Conservation (phyloP, 1,140 invertebrate genomes). For the Cydia splendana region DNA sequence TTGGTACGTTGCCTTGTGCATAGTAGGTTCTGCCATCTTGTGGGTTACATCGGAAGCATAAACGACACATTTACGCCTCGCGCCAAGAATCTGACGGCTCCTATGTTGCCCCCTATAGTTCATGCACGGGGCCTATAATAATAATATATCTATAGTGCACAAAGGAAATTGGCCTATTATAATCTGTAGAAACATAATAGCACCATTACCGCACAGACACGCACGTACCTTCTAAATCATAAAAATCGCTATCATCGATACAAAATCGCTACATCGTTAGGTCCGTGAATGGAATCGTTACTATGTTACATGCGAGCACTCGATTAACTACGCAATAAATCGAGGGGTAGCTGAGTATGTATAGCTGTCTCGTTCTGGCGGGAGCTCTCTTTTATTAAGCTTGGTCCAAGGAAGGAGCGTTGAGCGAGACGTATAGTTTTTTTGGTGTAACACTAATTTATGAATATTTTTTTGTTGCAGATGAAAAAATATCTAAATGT, state of each 20-base stretch:
- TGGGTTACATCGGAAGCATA: no score
- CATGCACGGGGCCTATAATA: no score
- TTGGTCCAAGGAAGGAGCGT: constrained; percentile 42
- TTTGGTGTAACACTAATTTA: not conserved
- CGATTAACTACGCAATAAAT: constrained; percentile 51
- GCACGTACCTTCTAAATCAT: constrained; percentile 21
- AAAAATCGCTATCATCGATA: constrained; percentile 31
- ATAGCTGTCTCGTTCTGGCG: constrained; percentile 48
- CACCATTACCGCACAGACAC: not conserved
- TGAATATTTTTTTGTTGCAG: not conserved
- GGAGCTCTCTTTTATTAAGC: constrained; percentile 45
- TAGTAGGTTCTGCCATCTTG: no score
- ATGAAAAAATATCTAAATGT: no score
- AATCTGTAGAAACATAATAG: not conserved
- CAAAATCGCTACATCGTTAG: constrained; percentile 24
- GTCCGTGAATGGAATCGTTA: constrained; percentile 29
- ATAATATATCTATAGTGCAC: no score
- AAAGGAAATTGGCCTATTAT: not conserved
- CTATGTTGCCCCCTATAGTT: no score
- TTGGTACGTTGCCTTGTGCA: no score
- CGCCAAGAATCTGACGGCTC: no score
- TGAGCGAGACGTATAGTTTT: not conserved
- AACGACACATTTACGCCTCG: no score
- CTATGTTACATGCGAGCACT: constrained; percentile 31
- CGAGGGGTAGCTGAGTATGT: constrained; percentile 42